Base-by-base conservation (phyloP, 2,888 invertebrate genomes). In the Rhagonycha fulva region DNA sequence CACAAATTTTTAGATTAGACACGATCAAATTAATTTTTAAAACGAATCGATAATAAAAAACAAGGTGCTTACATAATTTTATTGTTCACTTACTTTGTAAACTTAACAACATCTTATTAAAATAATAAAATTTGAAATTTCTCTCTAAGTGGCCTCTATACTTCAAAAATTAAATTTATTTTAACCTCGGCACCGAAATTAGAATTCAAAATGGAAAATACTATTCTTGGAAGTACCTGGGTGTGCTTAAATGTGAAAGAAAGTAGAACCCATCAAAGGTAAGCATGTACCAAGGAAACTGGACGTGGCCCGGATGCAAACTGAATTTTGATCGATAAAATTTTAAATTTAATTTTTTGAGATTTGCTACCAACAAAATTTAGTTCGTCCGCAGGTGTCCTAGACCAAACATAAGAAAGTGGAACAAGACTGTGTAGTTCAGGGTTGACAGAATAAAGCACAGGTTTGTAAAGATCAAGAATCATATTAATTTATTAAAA, bases 1-100 rank as follows among this genome's bases (percentile, higher is more conserved):
- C 78, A 66, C 63, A 68, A 62, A 14, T 61, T 66, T 62, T 66
- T 72, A 68, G 71, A 47, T 23, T 68, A 68, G 60, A 66, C 30
- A 47, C 32, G 32, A 47, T 68, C 60, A 71, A 62, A 19, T 26
- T 61, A 74, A 24, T 26, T 28, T 61, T 60, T 47, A 73, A 66
- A 70, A 69, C 60, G 63, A 62, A 72, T 62, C 66, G 68, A 74
- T 71, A 68, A 72, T 68, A 69, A 75, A 73, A 32, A 68, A 47
- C 70, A 61, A 67, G 77, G 77, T 77, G 77, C 77, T 77, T 77
- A 73, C 69, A 71, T 71, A 67, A n/a, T 62, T 71, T 76, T 72
- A 75, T 75, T 71, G 63, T 30, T 47, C 67, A 71, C 32, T 26
- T 47, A 47, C 32, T 62, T 68, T 75, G 71, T 76, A 76, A 76